Base-by-base conservation (phyloP, 2,797 vertebrate species). In the Dendrocincla fuliginosa region DNA sequence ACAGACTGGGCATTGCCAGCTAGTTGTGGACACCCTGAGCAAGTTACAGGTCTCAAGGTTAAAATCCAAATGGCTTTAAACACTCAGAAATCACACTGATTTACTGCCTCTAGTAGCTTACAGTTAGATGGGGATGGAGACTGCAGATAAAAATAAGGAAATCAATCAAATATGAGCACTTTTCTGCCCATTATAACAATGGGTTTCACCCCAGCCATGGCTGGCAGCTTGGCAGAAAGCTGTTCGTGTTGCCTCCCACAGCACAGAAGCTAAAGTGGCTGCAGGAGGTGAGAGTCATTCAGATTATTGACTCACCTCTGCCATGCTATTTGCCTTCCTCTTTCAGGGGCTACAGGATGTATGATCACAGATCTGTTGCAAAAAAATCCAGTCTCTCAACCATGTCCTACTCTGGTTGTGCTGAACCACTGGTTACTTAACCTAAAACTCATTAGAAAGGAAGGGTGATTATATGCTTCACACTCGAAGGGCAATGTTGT, bases 201-300 rank as follows among this genome's bases (percentile, higher is more conserved):
- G 35, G 16, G 2, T 47, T 78, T 73, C 70, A 63, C 16, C 9
- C 5, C 6, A 44, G 49, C 9, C 0, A 0, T 25, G 41, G 16
- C 24, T 67, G 67, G 52, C 35, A 79, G 14, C 33, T 89, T 2
- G 2, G 35, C 61, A 82, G 69, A 85, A 86, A 81, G 11, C 17
- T 74, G 9, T 39, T 90, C 77, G 19, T 77, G 41, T 11, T 69
- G 11, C 19, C 85, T 64, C 32, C 37, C 33, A 42, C 17, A 63
- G 16, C 2, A 3, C 33, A 49, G 63, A 76, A 67, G 28, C 12
- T 57, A 47, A 80, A 83, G 33, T 1, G 3, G 28, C 37, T 80
- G 42, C 30, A 55, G 60, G 28, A 93, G 24, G 23, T 32, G 20
- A 76, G 39, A 70, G 18, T 14, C 28, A 10, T 52, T 90, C 77